Evolutionary conservation across 2,797 vertebrate species (phyloP).

Genomic region (Notolabrus celidotus): DNA sequence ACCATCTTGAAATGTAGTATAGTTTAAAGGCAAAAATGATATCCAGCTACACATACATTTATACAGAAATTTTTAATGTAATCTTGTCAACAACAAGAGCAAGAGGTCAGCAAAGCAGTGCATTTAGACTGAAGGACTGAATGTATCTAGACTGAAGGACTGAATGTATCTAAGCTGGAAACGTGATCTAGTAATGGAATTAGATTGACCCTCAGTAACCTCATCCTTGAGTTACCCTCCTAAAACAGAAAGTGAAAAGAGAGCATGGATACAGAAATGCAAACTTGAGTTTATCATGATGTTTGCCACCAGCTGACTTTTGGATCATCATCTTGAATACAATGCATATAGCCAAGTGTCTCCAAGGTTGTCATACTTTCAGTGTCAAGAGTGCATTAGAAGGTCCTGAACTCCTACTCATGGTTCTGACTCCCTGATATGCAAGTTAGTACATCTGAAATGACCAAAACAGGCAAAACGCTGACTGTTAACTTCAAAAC

Average conservation of each 20-base stretch:
- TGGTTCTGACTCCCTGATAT: no score
- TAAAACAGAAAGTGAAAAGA: conserved; percentile 8
- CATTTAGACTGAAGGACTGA: conserved; percentile 27
- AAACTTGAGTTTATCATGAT: conserved; percentile 13
- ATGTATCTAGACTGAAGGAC: conserved; percentile 26
- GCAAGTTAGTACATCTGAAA: no score
- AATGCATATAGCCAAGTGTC: no score
- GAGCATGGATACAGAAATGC: conserved; percentile 14
- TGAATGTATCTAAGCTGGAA: conserved; percentile 28
- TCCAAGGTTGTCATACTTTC: no score
- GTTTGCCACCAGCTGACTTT: neutral
- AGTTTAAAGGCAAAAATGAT: neutral
- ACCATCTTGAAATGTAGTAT: neutral
- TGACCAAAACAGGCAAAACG: no score
- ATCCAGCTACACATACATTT: no score
- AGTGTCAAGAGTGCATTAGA: no score
- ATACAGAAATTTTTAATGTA: no score
- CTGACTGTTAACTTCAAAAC: no score
- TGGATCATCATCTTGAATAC: no score
- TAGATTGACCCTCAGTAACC: conserved; percentile 16
- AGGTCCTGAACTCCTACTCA: no score
- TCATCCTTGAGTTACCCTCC: neutral
- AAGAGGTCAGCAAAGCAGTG: conserved; percentile 1
- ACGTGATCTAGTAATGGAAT: conserved; percentile 19
- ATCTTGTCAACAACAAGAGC: no score